Conservation (phyloP, 1,140 invertebrate species). For the Anagrus nilaparvatae region DNA sequence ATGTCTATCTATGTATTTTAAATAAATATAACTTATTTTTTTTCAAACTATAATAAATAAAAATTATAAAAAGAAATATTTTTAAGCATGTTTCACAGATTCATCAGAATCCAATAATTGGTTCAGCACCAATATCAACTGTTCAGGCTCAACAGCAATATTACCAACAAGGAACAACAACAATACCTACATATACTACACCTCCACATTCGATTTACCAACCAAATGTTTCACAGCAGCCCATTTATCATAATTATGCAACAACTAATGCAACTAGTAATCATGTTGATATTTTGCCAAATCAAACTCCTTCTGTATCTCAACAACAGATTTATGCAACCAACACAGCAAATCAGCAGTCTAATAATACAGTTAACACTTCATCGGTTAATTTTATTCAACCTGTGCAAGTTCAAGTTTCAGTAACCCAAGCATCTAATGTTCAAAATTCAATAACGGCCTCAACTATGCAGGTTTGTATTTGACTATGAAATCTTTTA, state of each 20-base stretch:
- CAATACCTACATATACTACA: conserved; percentile 21
- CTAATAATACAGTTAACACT: conserved; percentile 20
- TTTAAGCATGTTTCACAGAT: conserved; percentile 32
- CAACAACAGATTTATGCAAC: conserved; percentile 31
- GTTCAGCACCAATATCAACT: conserved; percentile 25
- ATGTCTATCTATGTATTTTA: too few relatives aligned
- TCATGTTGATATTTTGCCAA: conserved; percentile 32
- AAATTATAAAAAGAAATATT: too few relatives aligned
- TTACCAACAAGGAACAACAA: conserved; percentile 28
- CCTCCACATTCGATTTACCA: conserved; percentile 29
- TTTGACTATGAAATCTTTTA: too few relatives aligned
- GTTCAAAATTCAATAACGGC: conserved; percentile 25
- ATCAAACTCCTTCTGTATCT: conserved; percentile 23
- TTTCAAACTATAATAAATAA: too few relatives aligned
- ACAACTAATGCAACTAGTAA: conserved; percentile 27
- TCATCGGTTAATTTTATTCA: conserved; percentile 32
- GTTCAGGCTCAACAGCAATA: conserved; percentile 32
- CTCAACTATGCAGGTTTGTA: too few relatives aligned
- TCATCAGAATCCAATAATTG: conserved; percentile 26
- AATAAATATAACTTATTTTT: too few relatives aligned
- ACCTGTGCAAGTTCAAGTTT: conserved; percentile 29
- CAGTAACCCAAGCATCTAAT: conserved; percentile 30
- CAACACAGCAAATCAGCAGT: conserved; percentile 26
- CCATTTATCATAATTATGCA: conserved; percentile 32
- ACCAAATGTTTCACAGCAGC: conserved; percentile 39